Evolutionary conservation across 2,888 invertebrate genomes (phyloP).

Genomic region (Pelosia muscerda): DNA sequence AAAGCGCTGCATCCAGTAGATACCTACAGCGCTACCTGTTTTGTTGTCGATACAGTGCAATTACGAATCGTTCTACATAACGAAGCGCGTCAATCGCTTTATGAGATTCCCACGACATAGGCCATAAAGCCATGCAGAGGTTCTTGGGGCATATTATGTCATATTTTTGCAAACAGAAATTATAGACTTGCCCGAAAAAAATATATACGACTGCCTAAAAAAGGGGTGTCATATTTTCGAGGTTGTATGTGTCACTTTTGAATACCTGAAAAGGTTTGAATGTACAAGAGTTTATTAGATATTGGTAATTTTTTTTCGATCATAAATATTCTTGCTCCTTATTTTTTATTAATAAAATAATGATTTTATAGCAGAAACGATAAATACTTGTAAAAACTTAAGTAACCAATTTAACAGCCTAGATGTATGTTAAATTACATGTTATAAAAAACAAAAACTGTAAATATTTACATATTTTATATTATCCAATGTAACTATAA

Average conservation of each 20-base stretch:
- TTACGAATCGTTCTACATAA: slow-evolving; percentile 70
- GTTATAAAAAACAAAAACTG: too few species aligned
- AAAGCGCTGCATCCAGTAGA: slow-evolving; percentile 27
- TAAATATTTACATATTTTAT: too few species aligned
- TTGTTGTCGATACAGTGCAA: slow-evolving; percentile 59
- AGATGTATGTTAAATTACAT: too few species aligned
- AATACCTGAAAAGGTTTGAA: too few species aligned
- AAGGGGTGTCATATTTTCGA: background rate
- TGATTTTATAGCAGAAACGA: too few species aligned
- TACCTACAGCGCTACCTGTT: slow-evolving; percentile 43
- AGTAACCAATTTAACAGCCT: too few species aligned
- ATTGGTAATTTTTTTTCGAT: background rate
- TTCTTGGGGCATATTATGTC: slow-evolving; percentile 21
- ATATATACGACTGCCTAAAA: background rate
- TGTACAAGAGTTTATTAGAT: too few species aligned
- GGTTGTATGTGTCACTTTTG: too few species aligned
- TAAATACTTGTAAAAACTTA: too few species aligned
- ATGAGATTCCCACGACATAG: slow-evolving; percentile 65
- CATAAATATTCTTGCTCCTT: background rate
- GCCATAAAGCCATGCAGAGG: slow-evolving; percentile 20
- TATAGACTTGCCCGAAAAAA: background rate
- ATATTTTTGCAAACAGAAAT: background rate
- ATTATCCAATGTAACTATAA: too few species aligned
- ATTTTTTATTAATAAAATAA: too few species aligned
- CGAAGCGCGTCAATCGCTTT: slow-evolving; percentile 67